Percentiles rank a stretch among this genome's conserved stretches.
These are phyloP conservation scores for Candidula unifasciata DNA, from an alignment of 2,888 invertebrate species.

Conservation along the genomic window DNA sequence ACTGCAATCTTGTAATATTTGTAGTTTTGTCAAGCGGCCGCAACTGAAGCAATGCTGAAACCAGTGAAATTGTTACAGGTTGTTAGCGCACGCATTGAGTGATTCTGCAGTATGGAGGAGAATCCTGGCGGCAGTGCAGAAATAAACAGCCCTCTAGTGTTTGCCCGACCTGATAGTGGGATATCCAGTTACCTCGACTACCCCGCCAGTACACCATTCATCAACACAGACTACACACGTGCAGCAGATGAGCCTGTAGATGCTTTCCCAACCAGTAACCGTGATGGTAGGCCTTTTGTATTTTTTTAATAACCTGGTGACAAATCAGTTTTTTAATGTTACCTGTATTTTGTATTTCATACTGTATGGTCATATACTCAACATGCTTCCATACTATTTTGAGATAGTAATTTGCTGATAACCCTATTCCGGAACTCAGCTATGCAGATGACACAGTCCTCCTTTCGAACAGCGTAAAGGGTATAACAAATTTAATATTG, in stretches of 20 bases:
- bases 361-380: no score
- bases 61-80: background rate
- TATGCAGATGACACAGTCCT: no score
- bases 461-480: no score
- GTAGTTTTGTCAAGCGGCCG: background rate
- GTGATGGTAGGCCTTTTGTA: conserved; percentile 67
- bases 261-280: conserved; percentile 72
- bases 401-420: no score
- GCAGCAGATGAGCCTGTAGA: conserved; percentile 65
- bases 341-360: no score
- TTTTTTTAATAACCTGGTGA: no score
- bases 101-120: conserved; percentile 1
- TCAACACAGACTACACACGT: conserved; percentile 69
- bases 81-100: background rate
- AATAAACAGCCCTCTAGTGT: background rate
- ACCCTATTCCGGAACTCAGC: no score
- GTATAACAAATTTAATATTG: no score
- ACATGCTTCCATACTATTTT: no score
- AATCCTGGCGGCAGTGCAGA: background rate
- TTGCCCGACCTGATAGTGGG: background rate
- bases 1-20: background rate
- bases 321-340: no score
- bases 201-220: conserved; percentile 71
- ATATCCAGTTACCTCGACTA: conserved; percentile 54
- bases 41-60: background rate